Conservation (phyloP, 1,140 invertebrate species). For the Ectropis grisescens region DNA sequence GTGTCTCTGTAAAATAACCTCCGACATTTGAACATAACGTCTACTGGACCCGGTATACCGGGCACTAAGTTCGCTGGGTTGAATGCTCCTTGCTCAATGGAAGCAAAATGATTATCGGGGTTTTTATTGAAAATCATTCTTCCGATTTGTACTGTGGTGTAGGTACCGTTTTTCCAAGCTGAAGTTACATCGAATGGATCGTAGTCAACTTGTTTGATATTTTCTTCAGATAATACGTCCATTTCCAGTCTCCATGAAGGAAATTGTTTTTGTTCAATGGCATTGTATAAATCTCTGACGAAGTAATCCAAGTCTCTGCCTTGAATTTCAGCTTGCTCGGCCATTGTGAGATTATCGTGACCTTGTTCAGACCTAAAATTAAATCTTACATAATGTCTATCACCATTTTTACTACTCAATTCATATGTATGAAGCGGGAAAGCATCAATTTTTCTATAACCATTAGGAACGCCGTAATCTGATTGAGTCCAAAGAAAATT, state of each 20-base stretch:
- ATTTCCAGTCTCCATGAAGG: constrained; percentile 79
- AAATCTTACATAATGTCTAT: constrained; percentile 79
- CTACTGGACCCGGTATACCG: constrained; percentile 85
- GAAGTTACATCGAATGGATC: constrained; percentile 80
- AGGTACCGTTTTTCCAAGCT: constrained; percentile 86
- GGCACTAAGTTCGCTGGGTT: constrained; percentile 88
- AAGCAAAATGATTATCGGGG: constrained; percentile 86
- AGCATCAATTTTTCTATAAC: constrained; percentile 78
- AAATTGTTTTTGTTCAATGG: constrained; percentile 63
- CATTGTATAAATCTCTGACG: constrained; percentile 35
- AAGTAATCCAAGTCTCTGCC: constrained; percentile 28
- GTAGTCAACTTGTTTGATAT: constrained; percentile 63
- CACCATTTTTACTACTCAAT: constrained; percentile 73
- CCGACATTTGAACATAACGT: constrained; percentile 88
- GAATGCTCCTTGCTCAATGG: constrained; percentile 90
- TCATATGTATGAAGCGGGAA: constrained; percentile 80
- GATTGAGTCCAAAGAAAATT: constrained; percentile 85
- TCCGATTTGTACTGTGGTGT: constrained; percentile 86
- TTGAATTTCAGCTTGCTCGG: constrained; percentile 17
- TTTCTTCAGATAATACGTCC: constrained; percentile 66
- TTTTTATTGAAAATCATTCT: constrained; percentile 87
- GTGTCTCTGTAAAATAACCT: constrained; percentile 90
- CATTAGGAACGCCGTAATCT: constrained; percentile 90
- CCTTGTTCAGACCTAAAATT: constrained; percentile 79
- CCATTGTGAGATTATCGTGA: constrained; percentile 72